Conservation (phyloP, 2,797 vertebrate species). For the Microctenopoma lineatum region DNA sequence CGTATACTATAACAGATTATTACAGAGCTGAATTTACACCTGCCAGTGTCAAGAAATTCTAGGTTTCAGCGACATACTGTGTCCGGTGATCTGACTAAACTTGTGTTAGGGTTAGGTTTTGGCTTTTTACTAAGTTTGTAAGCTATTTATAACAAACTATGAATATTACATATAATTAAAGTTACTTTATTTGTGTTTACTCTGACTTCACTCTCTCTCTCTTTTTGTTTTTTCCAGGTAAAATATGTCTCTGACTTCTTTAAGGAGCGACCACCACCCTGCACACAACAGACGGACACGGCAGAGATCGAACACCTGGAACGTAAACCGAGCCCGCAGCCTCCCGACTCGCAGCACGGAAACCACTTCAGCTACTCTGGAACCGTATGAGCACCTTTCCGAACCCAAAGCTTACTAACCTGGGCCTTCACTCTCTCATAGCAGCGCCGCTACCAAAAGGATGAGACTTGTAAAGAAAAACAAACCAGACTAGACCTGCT, state of each 20-base stretch:
- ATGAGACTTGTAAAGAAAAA: slow-evolving; percentile 9
- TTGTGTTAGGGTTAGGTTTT: too few relatives aligned
- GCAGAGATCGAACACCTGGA: slow-evolving; percentile 77
- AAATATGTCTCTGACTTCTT: slow-evolving; percentile 93
- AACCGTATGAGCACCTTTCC: slow-evolving; percentile 74
- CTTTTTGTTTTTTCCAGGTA: slow-evolving; percentile 78
- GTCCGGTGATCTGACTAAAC: too few relatives aligned
- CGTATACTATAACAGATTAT: not conserved
- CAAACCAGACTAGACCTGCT: slow-evolving; percentile 27
- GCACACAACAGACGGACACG: slow-evolving; percentile 17
- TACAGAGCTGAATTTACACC: not conserved
- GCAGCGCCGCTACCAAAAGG: slow-evolving; percentile 37
- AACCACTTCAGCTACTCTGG: slow-evolving; percentile 87
- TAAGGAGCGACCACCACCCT: slow-evolving; percentile 82
- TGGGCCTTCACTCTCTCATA: not conserved
- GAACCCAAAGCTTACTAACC: slow-evolving; percentile 10
- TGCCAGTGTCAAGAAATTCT: not conserved
- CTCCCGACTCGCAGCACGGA: slow-evolving; percentile 77
- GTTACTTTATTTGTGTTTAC: not conserved
- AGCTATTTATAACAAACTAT: not conserved
- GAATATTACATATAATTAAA: not conserved
- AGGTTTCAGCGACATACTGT: too few relatives aligned
- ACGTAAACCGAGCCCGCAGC: slow-evolving; percentile 85
- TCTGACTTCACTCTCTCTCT: not conserved
- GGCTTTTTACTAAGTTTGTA: too few relatives aligned